phyloP scores from a whole-genome alignment of 2,888 invertebrate genomes.

The Troilus luridus region DNA sequence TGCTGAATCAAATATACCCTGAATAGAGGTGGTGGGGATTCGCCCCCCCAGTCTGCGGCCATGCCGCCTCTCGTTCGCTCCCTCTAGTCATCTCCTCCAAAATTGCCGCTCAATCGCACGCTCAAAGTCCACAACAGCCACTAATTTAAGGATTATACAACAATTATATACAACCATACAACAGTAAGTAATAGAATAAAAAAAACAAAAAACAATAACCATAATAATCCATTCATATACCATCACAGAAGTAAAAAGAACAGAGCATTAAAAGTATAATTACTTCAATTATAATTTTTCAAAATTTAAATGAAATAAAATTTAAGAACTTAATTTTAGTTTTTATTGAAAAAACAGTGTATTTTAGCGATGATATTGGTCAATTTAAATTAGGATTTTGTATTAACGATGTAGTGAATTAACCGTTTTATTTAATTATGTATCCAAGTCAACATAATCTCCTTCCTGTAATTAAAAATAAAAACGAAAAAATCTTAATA shows the following conservation, averaged over 20 bases:
- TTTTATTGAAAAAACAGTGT: no score
- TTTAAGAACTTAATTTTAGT: no score
- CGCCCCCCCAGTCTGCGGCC: slow-evolving; percentile 28
- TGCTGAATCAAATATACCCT: neutral
- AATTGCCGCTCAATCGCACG: neutral
- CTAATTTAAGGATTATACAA: neutral
- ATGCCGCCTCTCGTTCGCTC: slow-evolving; percentile 21
- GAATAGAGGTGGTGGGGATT: neutral
- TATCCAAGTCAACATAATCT: no score
- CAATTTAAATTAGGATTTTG: no score
- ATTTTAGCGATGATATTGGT: no score
- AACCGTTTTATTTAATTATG: no score
- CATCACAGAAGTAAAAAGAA: neutral
- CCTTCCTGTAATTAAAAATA: no score
- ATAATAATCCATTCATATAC: neutral
- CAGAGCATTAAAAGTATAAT: neutral
- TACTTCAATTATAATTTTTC: neutral
- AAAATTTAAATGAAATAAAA: no score
- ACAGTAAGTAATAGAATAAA: neutral
- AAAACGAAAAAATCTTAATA: no score
- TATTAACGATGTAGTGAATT: no score
- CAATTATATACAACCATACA: neutral
- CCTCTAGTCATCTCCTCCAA: neutral
- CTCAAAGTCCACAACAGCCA: neutral
- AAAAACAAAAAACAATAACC: neutral